phyloP scores from a whole-genome alignment of 2,113 vertebrate genomes.

The Nansenia antarctica region DNA sequence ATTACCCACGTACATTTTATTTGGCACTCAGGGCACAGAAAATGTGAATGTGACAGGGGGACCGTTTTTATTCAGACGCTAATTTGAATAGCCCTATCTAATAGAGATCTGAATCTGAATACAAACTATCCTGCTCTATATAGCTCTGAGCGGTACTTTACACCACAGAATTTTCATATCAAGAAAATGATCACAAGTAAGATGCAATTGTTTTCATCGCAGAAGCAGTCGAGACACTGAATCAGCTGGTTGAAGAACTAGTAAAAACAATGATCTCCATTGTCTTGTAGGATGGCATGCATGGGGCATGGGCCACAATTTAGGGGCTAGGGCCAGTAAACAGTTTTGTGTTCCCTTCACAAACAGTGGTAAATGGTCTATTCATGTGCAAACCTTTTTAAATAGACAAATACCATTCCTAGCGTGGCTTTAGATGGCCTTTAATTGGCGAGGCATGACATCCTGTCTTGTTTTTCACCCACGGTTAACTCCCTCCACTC shows the following conservation, averaged over 20 bases:
- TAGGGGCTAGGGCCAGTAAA: conserved; percentile 10
- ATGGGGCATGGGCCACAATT: background rate
- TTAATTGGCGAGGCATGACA: conserved; percentile 11
- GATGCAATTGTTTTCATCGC: too few species aligned
- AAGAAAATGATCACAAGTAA: too few species aligned
- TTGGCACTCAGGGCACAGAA: too few species aligned
- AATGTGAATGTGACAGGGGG: too few species aligned
- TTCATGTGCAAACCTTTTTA: background rate
- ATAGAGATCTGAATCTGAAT: too few species aligned
- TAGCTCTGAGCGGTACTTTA: too few species aligned
- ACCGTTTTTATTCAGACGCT: too few species aligned
- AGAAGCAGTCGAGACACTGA: background rate
- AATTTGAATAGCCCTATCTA: too few species aligned
- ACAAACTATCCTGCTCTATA: too few species aligned
- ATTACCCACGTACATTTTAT: too few species aligned
- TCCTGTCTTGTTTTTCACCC: background rate
- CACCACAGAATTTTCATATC: too few species aligned
- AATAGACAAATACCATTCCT: conserved; percentile 18
- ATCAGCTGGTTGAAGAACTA: background rate
- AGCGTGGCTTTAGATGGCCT: background rate
- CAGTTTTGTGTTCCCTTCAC: background rate
- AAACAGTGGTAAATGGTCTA: background rate
- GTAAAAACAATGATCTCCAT: background rate
- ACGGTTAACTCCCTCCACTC: background rate
- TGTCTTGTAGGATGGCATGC: background rate